Conservation (phyloP, 2,797 vertebrate species). For the Steatocranus sp. region DNA sequence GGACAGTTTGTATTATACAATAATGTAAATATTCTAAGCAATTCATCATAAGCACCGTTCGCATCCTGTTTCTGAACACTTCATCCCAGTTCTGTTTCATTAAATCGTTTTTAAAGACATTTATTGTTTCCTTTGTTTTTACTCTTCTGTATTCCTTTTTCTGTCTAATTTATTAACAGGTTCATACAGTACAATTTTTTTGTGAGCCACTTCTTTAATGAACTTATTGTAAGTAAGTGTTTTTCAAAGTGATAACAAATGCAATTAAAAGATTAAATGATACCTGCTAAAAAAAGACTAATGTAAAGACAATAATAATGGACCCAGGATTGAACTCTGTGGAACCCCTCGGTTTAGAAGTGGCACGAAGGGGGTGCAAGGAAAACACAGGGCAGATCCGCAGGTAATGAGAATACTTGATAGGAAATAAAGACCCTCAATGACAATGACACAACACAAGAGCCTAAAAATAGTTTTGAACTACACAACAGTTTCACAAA, state of each 20-base stretch:
- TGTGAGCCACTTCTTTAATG: neutral
- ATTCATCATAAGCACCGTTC: rapidly evolving
- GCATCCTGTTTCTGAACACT: rapidly evolving
- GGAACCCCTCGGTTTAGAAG: neutral
- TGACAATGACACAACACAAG: neutral
- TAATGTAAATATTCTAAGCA: neutral
- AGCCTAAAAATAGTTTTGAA: neutral
- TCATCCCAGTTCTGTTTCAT: neutral
- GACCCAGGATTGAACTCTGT: neutral
- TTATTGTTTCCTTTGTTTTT: neutral
- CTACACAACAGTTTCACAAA: neutral
- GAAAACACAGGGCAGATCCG: neutral
- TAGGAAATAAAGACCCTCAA: neutral
- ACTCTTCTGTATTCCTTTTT: neutral
- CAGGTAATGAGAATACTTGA: rapidly evolving
- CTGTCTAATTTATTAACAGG: neutral
- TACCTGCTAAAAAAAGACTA: neutral
- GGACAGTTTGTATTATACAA: neutral
- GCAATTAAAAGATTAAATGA: neutral
- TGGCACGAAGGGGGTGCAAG: rapidly evolving
- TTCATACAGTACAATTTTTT: neutral
- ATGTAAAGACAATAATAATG: neutral
- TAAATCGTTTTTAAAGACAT: neutral
- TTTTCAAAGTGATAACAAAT: neutral
- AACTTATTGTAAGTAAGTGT: neutral